phyloP scores from a whole-genome alignment of 1,140 invertebrate genomes.

The Paraescarpia echinospica region DNA sequence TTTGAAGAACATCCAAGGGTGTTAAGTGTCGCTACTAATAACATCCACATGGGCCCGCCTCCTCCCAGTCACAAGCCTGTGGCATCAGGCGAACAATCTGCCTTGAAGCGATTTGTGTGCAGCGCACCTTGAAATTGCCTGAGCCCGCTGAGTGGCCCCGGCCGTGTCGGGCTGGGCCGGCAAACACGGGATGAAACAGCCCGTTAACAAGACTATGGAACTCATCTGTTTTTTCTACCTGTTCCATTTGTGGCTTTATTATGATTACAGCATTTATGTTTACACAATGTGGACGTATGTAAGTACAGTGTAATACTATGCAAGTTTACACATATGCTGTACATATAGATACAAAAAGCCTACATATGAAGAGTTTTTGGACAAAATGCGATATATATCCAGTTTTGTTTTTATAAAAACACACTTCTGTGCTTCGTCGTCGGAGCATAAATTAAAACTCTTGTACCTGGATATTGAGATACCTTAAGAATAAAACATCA shows the following conservation, averaged over 20 bases:
- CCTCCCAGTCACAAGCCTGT: not conserved
- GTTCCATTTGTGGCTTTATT: not conserved
- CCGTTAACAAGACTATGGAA: not conserved
- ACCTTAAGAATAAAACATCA: too few species aligned
- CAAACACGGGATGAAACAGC: not conserved
- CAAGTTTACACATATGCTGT: constrained; percentile 19
- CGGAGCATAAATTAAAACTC: too few species aligned
- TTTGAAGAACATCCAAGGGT: not conserved
- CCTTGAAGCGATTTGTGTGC: constrained; percentile 12
- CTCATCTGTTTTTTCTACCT: not conserved
- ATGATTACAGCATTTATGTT: not conserved
- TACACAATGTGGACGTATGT: too few species aligned
- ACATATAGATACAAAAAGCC: too few species aligned
- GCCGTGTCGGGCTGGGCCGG: not conserved
- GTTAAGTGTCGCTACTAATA: not conserved
- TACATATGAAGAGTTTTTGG: too few species aligned
- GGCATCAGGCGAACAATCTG: not conserved
- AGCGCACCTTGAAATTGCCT: not conserved
- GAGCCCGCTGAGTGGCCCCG: not conserved
- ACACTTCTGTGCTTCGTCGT: too few species aligned
- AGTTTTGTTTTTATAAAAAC: too few species aligned
- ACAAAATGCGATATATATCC: not conserved
- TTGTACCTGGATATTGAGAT: too few species aligned
- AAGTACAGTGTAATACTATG: too few species aligned
- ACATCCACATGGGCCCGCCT: not conserved